Conservation (phyloP, 1,140 invertebrate species). For the Pachyrhynchus sulphureomaculatus region DNA sequence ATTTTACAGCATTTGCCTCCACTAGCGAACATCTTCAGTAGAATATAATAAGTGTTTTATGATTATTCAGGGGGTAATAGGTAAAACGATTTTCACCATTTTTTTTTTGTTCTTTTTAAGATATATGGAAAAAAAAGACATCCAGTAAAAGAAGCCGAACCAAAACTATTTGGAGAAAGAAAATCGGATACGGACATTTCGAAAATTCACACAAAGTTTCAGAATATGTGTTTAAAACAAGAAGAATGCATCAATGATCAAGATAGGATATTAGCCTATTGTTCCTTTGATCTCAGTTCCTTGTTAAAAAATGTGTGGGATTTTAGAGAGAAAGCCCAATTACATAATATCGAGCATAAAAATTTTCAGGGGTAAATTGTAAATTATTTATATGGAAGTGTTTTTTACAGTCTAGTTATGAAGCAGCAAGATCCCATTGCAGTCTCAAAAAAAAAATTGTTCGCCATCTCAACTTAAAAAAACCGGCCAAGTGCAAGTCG, state of each 20-base stretch:
- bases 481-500: too few relatives aligned
- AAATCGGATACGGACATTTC: conserved; percentile 24
- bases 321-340: conserved; percentile 23
- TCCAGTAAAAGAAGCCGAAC: not conserved
- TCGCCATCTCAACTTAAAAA: too few relatives aligned
- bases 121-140: conserved; percentile 20
- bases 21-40: too few relatives aligned
- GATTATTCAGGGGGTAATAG: too few relatives aligned
- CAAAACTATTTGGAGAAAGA: conserved; percentile 33
- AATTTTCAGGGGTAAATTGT: not conserved
- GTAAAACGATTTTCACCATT: not conserved
- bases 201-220: conserved; percentile 5
- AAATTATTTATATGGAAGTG: not conserved
- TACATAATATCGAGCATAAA: conserved; percentile 5
- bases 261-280: conserved; percentile 27
- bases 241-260: not conserved
- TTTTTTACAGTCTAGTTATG: too few relatives aligned
- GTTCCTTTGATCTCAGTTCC: conserved; percentile 34
- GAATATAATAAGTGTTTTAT: too few relatives aligned
- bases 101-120: conserved; percentile 6
- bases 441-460: too few relatives aligned
- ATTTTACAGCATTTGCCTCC: too few relatives aligned
- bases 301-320: conserved; percentile 35
- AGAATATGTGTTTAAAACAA: conserved; percentile 1
- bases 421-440: too few relatives aligned